phyloP scores from a whole-genome alignment of 2,888 invertebrate genomes.

The Coenonympha glycerion region DNA sequence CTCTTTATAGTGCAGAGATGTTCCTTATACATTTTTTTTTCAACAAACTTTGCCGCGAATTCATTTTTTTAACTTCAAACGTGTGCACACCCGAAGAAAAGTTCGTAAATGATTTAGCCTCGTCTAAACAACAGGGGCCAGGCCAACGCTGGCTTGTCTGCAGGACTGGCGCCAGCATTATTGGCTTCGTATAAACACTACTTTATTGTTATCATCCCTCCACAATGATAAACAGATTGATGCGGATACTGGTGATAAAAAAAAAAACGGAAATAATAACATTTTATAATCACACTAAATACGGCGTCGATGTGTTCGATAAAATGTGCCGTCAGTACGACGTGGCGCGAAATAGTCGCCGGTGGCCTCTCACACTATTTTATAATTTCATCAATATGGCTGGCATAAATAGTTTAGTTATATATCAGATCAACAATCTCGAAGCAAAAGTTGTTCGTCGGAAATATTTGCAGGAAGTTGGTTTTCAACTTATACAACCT shows the following conservation, averaged over 20 bases:
- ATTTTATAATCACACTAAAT: background rate
- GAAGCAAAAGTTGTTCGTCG: background rate
- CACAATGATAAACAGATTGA: no score
- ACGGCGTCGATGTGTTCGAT: background rate
- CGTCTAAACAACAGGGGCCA: no score
- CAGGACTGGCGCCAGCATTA: no score
- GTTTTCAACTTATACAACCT: background rate
- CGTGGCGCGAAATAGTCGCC: background rate
- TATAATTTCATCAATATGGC: background rate
- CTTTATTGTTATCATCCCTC: no score
- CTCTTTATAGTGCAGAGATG: no score
- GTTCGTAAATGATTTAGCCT: background rate
- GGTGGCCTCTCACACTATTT: conserved; percentile 3
- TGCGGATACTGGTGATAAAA: no score
- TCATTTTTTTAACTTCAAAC: no score
- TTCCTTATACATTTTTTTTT: no score
- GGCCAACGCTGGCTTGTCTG: no score
- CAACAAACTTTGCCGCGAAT: no score
- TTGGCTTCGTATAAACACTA: no score
- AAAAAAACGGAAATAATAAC: no score
- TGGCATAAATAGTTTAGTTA: background rate
- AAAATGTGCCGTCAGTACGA: conserved; percentile 1
- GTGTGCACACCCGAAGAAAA: background rate
- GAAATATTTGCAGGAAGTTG: background rate
- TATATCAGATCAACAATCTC: background rate